Conservation (phyloP, 35 echinoderm and acorn worm genomes). For the Apostichopus parvimensis region DNA sequence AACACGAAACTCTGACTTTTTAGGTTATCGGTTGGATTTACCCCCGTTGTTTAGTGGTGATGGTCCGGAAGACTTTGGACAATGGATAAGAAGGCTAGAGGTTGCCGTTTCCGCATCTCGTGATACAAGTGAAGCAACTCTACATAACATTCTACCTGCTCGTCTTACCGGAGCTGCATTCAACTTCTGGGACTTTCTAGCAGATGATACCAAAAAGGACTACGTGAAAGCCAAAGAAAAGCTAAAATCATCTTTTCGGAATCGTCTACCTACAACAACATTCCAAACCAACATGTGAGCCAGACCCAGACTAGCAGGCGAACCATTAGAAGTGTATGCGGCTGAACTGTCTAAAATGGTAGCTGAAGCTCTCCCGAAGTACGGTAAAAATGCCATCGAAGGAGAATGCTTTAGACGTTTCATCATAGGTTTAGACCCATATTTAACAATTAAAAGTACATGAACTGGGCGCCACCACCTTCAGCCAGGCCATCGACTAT, state of each 20-base stretch:
- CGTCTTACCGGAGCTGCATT: not conserved
- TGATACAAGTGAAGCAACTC: no score
- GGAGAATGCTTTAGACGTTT: conserved; percentile 1
- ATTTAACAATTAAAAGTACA: not conserved
- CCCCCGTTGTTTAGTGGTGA: no score
- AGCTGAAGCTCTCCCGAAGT: conserved; percentile 20
- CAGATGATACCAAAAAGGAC: not conserved
- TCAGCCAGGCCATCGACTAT: no score
- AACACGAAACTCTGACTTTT: no score
- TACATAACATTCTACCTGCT: no score
- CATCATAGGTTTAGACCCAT: not conserved
- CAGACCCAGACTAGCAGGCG: not conserved
- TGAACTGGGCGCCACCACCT: not conserved
- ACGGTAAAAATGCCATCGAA: conserved; percentile 8
- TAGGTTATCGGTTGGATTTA: no score
- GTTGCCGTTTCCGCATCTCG: no score
- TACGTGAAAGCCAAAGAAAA: not conserved
- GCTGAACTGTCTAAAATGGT: conserved; percentile 29
- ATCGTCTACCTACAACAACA: not conserved
- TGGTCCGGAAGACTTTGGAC: no score
- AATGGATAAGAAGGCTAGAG: no score
- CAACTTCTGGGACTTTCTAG: not conserved
- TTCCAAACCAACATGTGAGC: conserved; percentile 42
- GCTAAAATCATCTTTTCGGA: not conserved
- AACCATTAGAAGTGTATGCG: conserved; percentile 60